phyloP scores from a whole-genome alignment of 2,888 invertebrate genomes.

The Melangyna quadrimaculata region DNA sequence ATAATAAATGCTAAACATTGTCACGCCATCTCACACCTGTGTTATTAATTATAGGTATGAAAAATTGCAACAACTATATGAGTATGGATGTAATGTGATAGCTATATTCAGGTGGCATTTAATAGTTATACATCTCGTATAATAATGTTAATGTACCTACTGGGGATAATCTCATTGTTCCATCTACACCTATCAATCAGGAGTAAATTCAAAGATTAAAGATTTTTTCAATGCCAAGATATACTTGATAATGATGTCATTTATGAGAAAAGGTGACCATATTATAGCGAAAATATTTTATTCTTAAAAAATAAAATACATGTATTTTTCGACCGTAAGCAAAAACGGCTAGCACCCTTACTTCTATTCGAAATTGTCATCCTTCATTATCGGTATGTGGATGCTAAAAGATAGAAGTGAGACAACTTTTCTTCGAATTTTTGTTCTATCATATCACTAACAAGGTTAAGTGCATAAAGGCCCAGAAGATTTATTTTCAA shows the following conservation, averaged over 20 bases:
- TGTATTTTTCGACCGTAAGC: too few species aligned
- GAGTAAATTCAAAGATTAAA: constrained; percentile 22
- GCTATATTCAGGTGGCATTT: constrained; percentile 2
- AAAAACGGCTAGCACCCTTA: too few species aligned
- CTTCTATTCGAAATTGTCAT: too few species aligned
- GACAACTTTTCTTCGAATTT: too few species aligned
- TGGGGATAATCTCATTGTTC: constrained; percentile 22
- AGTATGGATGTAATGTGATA: too few species aligned
- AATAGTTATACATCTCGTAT: not conserved
- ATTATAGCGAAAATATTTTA: not conserved
- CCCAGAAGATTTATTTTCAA: too few species aligned
- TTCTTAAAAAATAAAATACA: too few species aligned
- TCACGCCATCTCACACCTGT: constrained; percentile 62
- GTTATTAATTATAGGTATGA: constrained; percentile 36
- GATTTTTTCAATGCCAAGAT: constrained; percentile 50
- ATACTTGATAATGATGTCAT: not conserved
- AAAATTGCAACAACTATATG: constrained; percentile 16
- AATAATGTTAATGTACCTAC: not conserved
- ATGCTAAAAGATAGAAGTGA: too few species aligned
- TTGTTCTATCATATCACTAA: too few species aligned
- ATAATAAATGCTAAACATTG: constrained; percentile 42
- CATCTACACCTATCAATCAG: constrained; percentile 39
- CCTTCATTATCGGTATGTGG: too few species aligned
- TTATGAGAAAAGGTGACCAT: not conserved
- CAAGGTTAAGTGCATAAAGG: too few species aligned